A percentile compares a stretch with the other conserved stretches of the same genome.
phyloP scores from a whole-genome alignment of 2,113 vertebrate species.

The Microcebus murinus region DNA sequence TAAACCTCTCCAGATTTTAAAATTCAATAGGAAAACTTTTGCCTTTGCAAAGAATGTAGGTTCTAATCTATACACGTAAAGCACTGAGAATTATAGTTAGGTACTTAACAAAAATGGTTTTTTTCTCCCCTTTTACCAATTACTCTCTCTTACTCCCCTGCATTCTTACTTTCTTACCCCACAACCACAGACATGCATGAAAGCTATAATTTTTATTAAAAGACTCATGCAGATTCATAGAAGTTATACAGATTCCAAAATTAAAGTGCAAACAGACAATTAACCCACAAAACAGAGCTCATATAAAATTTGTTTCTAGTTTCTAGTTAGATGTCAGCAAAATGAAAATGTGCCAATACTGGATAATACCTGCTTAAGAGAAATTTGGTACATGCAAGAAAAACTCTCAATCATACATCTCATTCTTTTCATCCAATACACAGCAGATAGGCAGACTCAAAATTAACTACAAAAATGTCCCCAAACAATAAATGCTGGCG shows the following conservation, averaged over 20 bases:
- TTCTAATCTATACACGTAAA: slow-evolving; percentile 23
- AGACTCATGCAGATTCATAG: slow-evolving; percentile 77
- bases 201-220: slow-evolving; percentile 85
- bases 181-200: slow-evolving; percentile 70
- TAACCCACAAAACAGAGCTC: slow-evolving; percentile 68
- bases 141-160: slow-evolving; percentile 17
- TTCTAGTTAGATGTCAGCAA: slow-evolving; percentile 53
- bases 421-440: background rate
- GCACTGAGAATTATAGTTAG: background rate
- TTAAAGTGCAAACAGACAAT: slow-evolving; percentile 78
- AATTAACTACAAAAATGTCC: background rate
- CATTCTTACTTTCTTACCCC: background rate
- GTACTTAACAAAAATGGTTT: slow-evolving; percentile 31
- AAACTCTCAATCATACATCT: background rate
- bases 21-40: slow-evolving; percentile 49
- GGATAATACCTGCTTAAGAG: background rate
- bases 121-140: background rate
- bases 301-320: slow-evolving; percentile 64
- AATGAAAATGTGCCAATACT: background rate
- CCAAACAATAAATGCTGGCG: too few species aligned
- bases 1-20: background rate
- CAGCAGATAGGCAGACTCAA: background rate
- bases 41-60: background rate
- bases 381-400: slow-evolving; percentile 28
- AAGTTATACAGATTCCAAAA: slow-evolving; percentile 70